Conservation (phyloP, 64 coral and sea anemone genomes). For the Trachythela sp. region DNA sequence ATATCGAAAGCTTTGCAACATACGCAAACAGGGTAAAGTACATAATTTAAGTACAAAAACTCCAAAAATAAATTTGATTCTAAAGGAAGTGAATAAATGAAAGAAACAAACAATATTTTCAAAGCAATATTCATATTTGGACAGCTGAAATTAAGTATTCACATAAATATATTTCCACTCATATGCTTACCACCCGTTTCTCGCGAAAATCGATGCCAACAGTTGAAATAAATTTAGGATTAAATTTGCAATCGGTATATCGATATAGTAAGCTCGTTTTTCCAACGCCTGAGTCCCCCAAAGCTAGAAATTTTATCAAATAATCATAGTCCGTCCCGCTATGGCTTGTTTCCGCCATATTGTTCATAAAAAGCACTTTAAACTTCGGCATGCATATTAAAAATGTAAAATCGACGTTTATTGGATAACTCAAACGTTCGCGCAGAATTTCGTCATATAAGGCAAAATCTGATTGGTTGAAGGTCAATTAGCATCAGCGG, state of each 20-base stretch:
- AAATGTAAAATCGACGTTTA: neutral
- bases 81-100: neutral
- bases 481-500: neutral
- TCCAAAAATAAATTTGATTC: neutral
- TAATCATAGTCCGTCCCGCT: constrained; percentile 69
- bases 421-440: neutral
- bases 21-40: neutral
- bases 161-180: neutral
- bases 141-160: neutral
- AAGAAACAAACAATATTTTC: neutral
- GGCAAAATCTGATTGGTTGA: neutral
- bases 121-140: neutral
- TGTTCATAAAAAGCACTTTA: constrained; percentile 50
- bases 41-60: neutral
- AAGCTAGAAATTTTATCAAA: constrained; percentile 89
- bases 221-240: constrained; percentile 91
- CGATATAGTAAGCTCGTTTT: constrained; percentile 95
- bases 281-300: constrained; percentile 90
- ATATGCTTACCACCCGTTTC: constrained; percentile 88
- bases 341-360: constrained; percentile 66
- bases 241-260: constrained; percentile 85
- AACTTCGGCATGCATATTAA: constrained; percentile 1
- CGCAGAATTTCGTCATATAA: neutral
- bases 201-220: constrained; percentile 98
- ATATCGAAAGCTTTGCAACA: neutral